A percentile compares a stretch with the other conserved stretches of the same genome.
phyloP scores from a whole-genome alignment of 1,140 invertebrate species.

The Octopus sinensis region DNA sequence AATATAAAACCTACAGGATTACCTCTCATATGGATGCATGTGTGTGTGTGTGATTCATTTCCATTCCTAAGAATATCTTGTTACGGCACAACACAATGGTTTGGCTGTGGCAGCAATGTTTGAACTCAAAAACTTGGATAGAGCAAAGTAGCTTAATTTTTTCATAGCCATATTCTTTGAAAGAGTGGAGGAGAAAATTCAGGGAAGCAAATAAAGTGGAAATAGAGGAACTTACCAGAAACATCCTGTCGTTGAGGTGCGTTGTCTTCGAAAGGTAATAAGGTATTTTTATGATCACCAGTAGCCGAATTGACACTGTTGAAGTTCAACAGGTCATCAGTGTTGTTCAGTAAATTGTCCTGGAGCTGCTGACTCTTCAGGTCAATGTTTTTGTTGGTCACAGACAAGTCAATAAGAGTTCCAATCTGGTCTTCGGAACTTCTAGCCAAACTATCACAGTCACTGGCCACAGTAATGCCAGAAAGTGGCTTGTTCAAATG shows the following conservation, averaged over 20 bases:
- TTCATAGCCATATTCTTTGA: not conserved
- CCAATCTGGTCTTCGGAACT: conserved; percentile 32
- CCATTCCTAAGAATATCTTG: not conserved
- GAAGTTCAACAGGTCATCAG: conserved; percentile 40
- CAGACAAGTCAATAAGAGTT: conserved; percentile 43
- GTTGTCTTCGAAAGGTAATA: conserved; percentile 50
- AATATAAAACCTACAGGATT: no score
- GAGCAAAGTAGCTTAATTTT: not conserved
- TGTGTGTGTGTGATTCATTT: not conserved
- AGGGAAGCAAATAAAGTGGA: not conserved
- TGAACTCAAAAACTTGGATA: not conserved
- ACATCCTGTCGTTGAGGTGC: conserved; percentile 45
- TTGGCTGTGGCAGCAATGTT: not conserved
- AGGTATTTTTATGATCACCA: conserved; percentile 31
- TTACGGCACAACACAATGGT: not conserved
- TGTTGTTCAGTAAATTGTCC: conserved; percentile 24
- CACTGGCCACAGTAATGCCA: not conserved
- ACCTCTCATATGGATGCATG: no score
- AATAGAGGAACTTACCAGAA: conserved; percentile 33
- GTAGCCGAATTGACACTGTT: conserved; percentile 35
- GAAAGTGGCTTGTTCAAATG: no score
- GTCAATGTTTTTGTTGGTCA: conserved; percentile 30
- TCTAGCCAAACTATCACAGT: not conserved
- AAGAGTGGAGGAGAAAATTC: not conserved
- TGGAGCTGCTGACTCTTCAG: conserved; percentile 22